phyloP scores from a whole-genome alignment of 2,888 invertebrate species.

The Mechanitis messenoides region DNA sequence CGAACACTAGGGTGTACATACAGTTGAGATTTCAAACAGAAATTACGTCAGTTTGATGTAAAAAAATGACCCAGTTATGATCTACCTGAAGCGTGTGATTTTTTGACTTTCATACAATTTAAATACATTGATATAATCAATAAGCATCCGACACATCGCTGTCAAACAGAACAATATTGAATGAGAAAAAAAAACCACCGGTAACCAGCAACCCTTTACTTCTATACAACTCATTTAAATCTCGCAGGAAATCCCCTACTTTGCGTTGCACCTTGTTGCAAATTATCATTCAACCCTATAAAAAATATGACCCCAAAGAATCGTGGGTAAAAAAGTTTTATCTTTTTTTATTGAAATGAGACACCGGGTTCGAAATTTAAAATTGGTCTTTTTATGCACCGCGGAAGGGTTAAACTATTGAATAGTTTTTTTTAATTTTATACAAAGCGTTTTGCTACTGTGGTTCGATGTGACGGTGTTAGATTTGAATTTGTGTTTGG shows the following conservation, averaged over 20 bases:
- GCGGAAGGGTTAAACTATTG: slow-evolving; percentile 43
- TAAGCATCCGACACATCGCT: slow-evolving; percentile 55
- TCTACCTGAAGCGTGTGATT: no score
- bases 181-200: slow-evolving; percentile 60
- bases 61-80: not conserved
- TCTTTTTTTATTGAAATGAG: slow-evolving; percentile 75
- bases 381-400: slow-evolving; percentile 65
- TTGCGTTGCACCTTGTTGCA: slow-evolving; percentile 75
- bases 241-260: slow-evolving; percentile 59
- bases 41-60: not conserved
- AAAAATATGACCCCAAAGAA: slow-evolving; percentile 71
- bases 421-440: slow-evolving; percentile 40
- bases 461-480: slow-evolving; percentile 67
- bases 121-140: slow-evolving; percentile 33
- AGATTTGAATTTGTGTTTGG: slow-evolving; percentile 61
- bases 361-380: slow-evolving; percentile 73
- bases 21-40: no score
- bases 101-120: not conserved
- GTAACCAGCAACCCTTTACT: slow-evolving; percentile 53
- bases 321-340: slow-evolving; percentile 74
- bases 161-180: slow-evolving; percentile 63
- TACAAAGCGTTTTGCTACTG: slow-evolving; percentile 57
- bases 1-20: not conserved
- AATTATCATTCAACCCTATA: slow-evolving; percentile 70
- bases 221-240: slow-evolving; percentile 70